These are phyloP conservation scores for Patella depressa DNA, from an alignment of 2,888 invertebrate genomes.

Conservation along the genomic window DNA sequence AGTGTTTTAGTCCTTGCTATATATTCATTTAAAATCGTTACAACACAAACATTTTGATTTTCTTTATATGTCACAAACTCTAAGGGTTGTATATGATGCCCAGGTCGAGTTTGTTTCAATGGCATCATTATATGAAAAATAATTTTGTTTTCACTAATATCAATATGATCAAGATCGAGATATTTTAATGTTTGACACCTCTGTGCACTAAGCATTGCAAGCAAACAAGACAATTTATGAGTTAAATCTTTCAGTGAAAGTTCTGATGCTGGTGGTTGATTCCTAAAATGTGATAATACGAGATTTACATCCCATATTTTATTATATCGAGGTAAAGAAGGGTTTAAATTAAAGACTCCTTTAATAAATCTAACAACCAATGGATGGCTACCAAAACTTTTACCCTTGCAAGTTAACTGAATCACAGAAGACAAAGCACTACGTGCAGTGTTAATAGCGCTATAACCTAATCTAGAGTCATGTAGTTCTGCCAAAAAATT, in stretches of 20 bases:
- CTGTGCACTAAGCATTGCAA: conserved; percentile 9
- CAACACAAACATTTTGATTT: neutral
- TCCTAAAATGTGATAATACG: conserved; percentile 1
- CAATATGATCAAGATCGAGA: conserved; percentile 2
- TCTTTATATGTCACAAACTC: neutral
- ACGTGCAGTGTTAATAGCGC: conserved; percentile 32
- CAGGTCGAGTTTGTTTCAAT: conserved; percentile 2
- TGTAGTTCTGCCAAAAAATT: conserved; percentile 29
- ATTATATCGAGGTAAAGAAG: conserved; percentile 15
- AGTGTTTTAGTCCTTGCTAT: neutral
- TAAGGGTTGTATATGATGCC: conserved; percentile 5
- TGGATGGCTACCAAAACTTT: conserved; percentile 20
- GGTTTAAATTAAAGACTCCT: conserved; percentile 16
- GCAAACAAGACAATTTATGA: conserved; percentile 11
- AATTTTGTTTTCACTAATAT: neutral
- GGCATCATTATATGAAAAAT: neutral
- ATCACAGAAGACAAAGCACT: conserved; percentile 23
- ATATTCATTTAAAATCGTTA: neutral
- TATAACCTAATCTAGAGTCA: conserved; percentile 25
- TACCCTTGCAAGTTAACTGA: neutral
- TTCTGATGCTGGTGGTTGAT: neutral
- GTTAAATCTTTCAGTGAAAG: conserved; percentile 19
- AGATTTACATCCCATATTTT: conserved; percentile 15
- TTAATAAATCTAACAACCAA: conserved; percentile 13
- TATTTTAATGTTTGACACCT: conserved; percentile 4